Evolutionary conservation across 2,888 invertebrate genomes (phyloP).

Genomic region (Podabrus alpinus): DNA sequence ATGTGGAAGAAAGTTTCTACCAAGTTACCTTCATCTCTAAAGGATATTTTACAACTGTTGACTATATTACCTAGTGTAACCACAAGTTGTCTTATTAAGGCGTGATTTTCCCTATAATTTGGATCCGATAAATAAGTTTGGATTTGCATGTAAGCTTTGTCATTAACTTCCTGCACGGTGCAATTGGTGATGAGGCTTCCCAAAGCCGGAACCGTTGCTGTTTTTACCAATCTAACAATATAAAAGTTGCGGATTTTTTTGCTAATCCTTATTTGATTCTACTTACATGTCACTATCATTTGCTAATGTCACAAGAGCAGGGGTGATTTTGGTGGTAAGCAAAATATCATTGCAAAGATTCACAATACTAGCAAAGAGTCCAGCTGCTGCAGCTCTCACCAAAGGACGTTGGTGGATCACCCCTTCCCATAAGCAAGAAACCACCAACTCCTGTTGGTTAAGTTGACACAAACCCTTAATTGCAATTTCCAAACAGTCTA

Average conservation of each 20-base stretch:
- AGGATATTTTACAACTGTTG: slow-evolving; percentile 62
- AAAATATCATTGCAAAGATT: slow-evolving; percentile 60
- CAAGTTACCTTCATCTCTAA: slow-evolving; percentile 65
- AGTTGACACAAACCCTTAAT: slow-evolving; percentile 50
- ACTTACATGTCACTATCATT: slow-evolving; percentile 70
- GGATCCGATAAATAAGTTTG: slow-evolving; percentile 55
- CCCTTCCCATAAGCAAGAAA: slow-evolving; percentile 67
- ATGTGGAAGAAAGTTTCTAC: slow-evolving; percentile 3
- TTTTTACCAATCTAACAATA: slow-evolving; percentile 60
- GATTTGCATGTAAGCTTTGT: slow-evolving; percentile 61
- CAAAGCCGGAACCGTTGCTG: slow-evolving; percentile 66
- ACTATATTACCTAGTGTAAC: slow-evolving; percentile 65
- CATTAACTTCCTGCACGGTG: slow-evolving; percentile 57
- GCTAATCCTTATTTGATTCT: background rate
- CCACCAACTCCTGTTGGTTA: slow-evolving; percentile 60
- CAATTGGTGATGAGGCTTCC: slow-evolving; percentile 63
- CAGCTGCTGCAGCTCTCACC: slow-evolving; percentile 65
- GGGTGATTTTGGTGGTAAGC: slow-evolving; percentile 63
- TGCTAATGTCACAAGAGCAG: slow-evolving; percentile 72
- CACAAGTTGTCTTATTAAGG: slow-evolving; percentile 63
- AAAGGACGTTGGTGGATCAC: slow-evolving; percentile 67
- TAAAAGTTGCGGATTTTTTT: background rate
- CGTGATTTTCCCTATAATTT: slow-evolving; percentile 52
- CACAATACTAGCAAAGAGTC: slow-evolving; percentile 63
- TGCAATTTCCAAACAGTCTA: slow-evolving; percentile 53